Percentiles rank a stretch among this genome's conserved stretches.
These are phyloP conservation scores for Aradus depressus DNA, from an alignment of 2,888 invertebrate species.

Conservation along the genomic window DNA sequence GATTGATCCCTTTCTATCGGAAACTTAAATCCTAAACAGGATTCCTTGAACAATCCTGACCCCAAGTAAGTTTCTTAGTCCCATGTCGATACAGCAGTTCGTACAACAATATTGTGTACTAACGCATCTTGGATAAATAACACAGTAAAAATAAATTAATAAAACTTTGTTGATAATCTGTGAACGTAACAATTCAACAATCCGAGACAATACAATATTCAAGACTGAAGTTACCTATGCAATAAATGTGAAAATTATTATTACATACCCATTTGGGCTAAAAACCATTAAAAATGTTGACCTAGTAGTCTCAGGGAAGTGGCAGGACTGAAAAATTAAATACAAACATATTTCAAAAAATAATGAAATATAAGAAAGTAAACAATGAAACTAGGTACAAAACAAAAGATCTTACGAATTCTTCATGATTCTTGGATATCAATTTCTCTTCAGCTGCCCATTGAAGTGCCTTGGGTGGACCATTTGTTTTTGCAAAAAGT, in stretches of 20 bases:
- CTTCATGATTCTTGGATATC: conserved; percentile 47
- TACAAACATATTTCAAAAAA: conserved; percentile 3
- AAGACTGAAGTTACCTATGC: too few species aligned
- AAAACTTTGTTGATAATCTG: too few species aligned
- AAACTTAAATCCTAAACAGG: too few species aligned
- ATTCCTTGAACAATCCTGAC: too few species aligned
- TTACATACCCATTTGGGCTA: conserved; percentile 69
- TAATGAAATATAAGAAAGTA: neutral
- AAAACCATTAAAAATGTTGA: conserved; percentile 80
- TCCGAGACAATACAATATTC: too few species aligned
- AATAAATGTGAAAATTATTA: neutral
- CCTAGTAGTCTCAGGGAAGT: conserved; percentile 60
- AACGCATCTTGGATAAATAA: too few species aligned
- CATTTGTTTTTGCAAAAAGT: conserved; percentile 20
- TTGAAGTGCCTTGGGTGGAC: conserved; percentile 40
- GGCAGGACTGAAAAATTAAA: conserved; percentile 51
- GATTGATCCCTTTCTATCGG: too few species aligned
- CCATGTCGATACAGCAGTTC: too few species aligned
- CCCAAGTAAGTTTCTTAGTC: too few species aligned
- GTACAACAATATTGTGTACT: too few species aligned
- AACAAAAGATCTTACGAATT: conserved; percentile 43
- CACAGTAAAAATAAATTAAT: too few species aligned
- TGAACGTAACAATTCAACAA: too few species aligned
- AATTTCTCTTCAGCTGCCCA: conserved; percentile 54
- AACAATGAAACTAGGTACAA: conserved; percentile 11